Conservation (phyloP, 2,113 vertebrate genomes). For the Ciconia boyciana region DNA sequence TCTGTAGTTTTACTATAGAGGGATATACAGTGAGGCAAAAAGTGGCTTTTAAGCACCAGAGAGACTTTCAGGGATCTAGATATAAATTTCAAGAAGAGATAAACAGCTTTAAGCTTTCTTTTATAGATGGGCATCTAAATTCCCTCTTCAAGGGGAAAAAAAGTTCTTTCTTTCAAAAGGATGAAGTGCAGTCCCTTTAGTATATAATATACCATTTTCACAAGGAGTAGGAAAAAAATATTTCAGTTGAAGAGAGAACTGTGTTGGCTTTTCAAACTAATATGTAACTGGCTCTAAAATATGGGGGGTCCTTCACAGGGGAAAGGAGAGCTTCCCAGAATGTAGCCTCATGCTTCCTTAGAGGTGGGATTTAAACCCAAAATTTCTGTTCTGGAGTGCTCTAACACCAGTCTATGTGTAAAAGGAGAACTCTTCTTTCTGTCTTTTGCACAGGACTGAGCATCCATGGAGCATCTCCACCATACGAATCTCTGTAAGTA, state of each 20-base stretch:
- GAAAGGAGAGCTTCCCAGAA: neutral
- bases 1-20: neutral
- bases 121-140: neutral
- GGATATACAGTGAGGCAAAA: neutral
- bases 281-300: neutral
- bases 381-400: neutral
- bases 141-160: neutral
- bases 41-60: neutral
- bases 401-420: neutral
- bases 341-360: neutral
- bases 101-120: neutral
- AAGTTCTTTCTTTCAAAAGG: neutral
- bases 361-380: neutral
- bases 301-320: accelerated
- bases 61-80: neutral
- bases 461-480: neutral
- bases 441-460: neutral
- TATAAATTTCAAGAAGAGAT: neutral
- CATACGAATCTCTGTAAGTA: neutral
- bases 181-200: neutral
- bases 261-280: neutral
- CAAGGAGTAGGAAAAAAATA: neutral
- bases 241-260: neutral
- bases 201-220: neutral
- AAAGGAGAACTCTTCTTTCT: neutral